Percentiles rank a stretch among this genome's conserved stretches.
phyloP scores from a whole-genome alignment of 2,113 vertebrate genomes.

The Sakesphorus luctuosus region DNA sequence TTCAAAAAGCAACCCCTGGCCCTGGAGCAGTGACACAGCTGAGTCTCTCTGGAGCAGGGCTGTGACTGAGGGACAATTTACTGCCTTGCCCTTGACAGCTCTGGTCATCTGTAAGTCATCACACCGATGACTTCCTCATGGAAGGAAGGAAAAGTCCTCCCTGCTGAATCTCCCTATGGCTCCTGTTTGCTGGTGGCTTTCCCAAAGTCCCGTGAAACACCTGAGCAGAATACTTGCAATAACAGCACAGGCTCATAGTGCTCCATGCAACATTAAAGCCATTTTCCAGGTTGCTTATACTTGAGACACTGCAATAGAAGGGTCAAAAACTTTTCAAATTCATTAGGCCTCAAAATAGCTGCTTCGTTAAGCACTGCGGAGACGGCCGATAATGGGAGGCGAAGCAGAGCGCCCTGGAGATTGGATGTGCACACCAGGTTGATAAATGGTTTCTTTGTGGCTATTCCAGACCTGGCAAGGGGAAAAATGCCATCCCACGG shows the following conservation, averaged over 20 bases:
- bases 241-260: not conserved
- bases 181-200: not conserved
- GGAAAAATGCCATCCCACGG: constrained; percentile 30
- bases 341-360: not conserved
- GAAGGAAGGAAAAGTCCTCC: not conserved
- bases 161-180: not conserved
- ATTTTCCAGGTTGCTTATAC: constrained; percentile 25
- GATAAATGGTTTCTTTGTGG: constrained; percentile 23
- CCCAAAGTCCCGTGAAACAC: not conserved
- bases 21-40: fast-evolving
- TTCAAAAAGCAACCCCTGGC: not conserved
- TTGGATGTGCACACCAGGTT: not conserved
- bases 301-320: not conserved
- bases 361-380: not conserved
- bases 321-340: constrained; percentile 28
- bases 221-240: not conserved
- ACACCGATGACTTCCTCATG: not conserved
- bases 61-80: not conserved
- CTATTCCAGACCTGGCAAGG: not conserved
- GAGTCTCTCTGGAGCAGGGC: not conserved
- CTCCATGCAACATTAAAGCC: not conserved
- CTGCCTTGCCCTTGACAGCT: not conserved
- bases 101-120: not conserved
- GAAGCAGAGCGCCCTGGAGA: constrained; percentile 23
- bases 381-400: not conserved